A percentile compares a stretch with the other conserved stretches of the same genome.
phyloP scores from a whole-genome alignment of 2,113 vertebrate genomes.

The Synodontis membranacea region DNA sequence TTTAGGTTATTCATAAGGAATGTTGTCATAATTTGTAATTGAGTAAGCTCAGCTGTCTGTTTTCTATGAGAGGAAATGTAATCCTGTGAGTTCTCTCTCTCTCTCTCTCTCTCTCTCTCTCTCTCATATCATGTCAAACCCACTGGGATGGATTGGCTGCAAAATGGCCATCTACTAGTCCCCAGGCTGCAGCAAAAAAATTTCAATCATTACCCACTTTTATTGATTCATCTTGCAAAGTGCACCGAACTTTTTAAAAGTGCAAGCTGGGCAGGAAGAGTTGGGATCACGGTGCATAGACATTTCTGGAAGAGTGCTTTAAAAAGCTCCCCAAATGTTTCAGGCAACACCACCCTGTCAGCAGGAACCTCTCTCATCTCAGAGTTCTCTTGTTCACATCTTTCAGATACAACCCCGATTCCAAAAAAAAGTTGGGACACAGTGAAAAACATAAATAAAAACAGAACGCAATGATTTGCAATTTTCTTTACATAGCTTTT shows the following conservation, averaged over 20 bases:
- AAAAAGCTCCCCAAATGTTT: slow-evolving; percentile 39
- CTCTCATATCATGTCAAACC: not conserved
- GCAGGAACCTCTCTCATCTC: slow-evolving; percentile 3
- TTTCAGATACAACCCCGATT: too few species aligned
- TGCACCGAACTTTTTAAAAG: slow-evolving; percentile 28
- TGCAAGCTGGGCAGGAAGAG: slow-evolving; percentile 35
- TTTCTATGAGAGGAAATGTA: slow-evolving; percentile 22
- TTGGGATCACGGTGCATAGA: slow-evolving; percentile 9
- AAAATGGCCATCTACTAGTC: slow-evolving; percentile 24
- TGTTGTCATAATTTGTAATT: slow-evolving; percentile 40
- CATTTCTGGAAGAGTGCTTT: slow-evolving; percentile 24
- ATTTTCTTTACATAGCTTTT: too few species aligned
- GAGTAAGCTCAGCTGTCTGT: slow-evolving; percentile 29
- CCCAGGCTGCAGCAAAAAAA: slow-evolving; percentile 21
- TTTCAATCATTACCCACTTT: slow-evolving; percentile 49
- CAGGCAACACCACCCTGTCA: slow-evolving; percentile 14
- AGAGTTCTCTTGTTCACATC: not conserved
- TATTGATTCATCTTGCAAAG: slow-evolving; percentile 48
- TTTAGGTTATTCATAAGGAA: slow-evolving; percentile 18
- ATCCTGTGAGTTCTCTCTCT: not conserved
- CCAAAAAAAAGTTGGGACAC: too few species aligned
- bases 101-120: slow-evolving; percentile 14
- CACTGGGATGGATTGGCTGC: slow-evolving; percentile 25
- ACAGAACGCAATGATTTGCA: too few species aligned
- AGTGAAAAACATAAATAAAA: too few species aligned